Evolutionary conservation across 2,113 vertebrate species (phyloP).

Genomic region (Myodes glareolus): DNA sequence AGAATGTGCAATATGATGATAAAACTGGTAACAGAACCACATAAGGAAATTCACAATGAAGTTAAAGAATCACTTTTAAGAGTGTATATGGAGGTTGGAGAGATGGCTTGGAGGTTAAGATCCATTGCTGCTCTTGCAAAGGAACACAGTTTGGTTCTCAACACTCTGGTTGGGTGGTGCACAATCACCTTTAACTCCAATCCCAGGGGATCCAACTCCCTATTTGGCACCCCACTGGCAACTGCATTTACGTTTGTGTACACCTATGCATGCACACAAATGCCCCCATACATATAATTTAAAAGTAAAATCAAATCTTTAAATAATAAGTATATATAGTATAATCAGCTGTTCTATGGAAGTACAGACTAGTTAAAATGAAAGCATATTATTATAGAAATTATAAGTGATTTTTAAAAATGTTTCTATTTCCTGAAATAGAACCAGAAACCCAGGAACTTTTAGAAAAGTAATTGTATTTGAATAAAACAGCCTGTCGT

Average conservation of each 20-base stretch:
- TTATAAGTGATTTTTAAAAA: neutral
- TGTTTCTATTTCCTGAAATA: neutral
- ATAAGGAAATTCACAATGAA: neutral
- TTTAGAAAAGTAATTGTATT: neutral
- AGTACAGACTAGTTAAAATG: neutral
- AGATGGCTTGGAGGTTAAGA: neutral
- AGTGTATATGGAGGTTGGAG: neutral
- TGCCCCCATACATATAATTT: neutral
- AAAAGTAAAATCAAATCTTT: neutral
- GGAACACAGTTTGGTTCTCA: neutral
- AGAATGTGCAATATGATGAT: neutral
- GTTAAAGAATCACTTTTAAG: neutral
- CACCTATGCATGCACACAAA: neutral
- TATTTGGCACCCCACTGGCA: neutral
- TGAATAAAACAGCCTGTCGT: neutral
- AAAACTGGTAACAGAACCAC: neutral
- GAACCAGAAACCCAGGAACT: neutral
- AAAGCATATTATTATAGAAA: neutral
- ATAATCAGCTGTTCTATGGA: neutral
- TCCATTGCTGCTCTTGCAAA: neutral
- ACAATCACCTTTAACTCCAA: neutral
- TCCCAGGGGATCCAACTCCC: neutral
- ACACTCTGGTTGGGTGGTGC: too few species aligned
- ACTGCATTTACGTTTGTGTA: too few species aligned
- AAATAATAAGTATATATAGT: neutral